Conservation (phyloP, 2,797 vertebrate species). For the Hypotaenidia philippensis region DNA sequence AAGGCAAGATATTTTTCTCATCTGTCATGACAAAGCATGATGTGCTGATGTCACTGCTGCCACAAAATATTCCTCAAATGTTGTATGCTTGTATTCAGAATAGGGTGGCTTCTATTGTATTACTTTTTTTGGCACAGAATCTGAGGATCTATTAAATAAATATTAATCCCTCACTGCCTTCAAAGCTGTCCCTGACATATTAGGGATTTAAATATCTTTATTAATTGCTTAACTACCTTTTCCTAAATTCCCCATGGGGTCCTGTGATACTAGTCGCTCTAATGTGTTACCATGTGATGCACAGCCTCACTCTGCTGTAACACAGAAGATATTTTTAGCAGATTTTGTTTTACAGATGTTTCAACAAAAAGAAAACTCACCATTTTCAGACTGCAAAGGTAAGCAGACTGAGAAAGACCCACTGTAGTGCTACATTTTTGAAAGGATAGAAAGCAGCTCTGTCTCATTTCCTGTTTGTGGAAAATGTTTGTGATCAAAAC, state of each 20-base stretch:
- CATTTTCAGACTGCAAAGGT: neutral
- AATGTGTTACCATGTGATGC: slow-evolving; percentile 78
- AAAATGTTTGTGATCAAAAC: neutral
- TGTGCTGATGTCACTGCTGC: slow-evolving; percentile 24
- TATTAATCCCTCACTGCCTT: slow-evolving; percentile 78
- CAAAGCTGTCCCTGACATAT: slow-evolving; percentile 75
- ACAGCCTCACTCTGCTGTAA: slow-evolving; percentile 71
- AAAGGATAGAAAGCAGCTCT: neutral
- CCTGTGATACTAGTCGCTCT: slow-evolving; percentile 68
- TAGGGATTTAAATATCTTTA: slow-evolving; percentile 82
- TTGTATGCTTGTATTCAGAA: slow-evolving; percentile 42
- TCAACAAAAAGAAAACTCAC: slow-evolving; percentile 35
- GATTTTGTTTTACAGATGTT: slow-evolving; percentile 57
- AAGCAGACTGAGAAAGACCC: neutral
- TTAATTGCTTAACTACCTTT: slow-evolving; percentile 82
- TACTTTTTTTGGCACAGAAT: slow-evolving; percentile 72
- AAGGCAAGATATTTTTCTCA: slow-evolving; percentile 50
- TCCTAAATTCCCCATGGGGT: slow-evolving; percentile 72
- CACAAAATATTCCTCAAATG: slow-evolving; percentile 63
- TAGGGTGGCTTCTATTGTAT: slow-evolving; percentile 55
- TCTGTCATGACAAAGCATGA: slow-evolving; percentile 35
- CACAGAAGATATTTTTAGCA: slow-evolving; percentile 56
- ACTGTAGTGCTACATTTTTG: neutral
- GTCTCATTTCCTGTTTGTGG: neutral
- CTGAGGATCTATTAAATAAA: slow-evolving; percentile 78